Evolutionary conservation across 2,888 invertebrate genomes (phyloP), one percentile per base, ranked within the genome.

Genomic region (Plebejus melissa): DNA sequence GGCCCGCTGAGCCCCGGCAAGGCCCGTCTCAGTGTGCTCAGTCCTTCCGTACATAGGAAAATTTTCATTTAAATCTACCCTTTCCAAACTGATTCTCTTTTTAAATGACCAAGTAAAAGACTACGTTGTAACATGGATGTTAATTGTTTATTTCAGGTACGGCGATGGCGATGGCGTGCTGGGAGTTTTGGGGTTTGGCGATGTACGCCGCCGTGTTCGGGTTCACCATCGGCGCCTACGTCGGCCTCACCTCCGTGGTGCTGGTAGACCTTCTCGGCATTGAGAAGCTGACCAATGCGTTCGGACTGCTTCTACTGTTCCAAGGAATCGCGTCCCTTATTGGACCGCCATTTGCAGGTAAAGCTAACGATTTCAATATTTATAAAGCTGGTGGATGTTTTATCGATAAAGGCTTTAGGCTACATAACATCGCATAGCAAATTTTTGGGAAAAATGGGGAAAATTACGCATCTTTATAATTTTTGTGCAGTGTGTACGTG

Each of bases 211-310:
- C 95, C 57, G 94, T 96, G 11, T 99, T 97, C 86, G 99, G 99
- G 75, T 97, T 98, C 84, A 97, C 98, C 28, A 97, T 98, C 83
- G 98, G 99, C 80, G 98, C 98, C 77, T 99, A 99, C 87, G 98
- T 99, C 74, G 98, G 98, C n/a, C 94, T 99, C 75, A 99, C 99
- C 3, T 98, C 98, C 36, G 98, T 99, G 75, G 98, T 99, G 79
- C 94, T 99, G 77, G 99, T 99, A 41, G 99, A 99, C 89, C 94
- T 99, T 69, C 93, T 99, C 75, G 98, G 98, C n/a, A 92, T 99
- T 80, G 98, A 98, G 80, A 97, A 95, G 84, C 94, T 99, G 76
- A 99, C 98, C n/a, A 98, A 98, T 88, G 98, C 98, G 38, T 99
- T 99, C 89, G 99, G 99, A 7, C 93, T 99, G 60, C 94, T 99